Conservation (phyloP, 2,888 invertebrate species). For the Tipula vernalis region DNA sequence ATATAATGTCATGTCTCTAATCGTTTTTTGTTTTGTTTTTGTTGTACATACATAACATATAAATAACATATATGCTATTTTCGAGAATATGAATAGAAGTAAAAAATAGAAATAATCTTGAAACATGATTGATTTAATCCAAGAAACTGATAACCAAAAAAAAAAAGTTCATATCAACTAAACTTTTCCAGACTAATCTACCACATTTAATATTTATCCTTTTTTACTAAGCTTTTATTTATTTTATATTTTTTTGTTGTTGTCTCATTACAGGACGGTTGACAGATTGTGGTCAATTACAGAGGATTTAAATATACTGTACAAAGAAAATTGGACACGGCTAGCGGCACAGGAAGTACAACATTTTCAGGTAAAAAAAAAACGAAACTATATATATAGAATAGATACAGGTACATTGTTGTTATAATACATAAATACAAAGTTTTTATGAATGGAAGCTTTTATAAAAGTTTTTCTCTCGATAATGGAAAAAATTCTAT, state of each 20-base stretch:
- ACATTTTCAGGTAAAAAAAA: conserved; percentile 55
- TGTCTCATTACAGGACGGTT: conserved; percentile 47
- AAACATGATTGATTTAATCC: neutral
- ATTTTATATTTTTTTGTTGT: neutral
- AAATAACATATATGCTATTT: neutral
- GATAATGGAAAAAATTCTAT: too few species aligned
- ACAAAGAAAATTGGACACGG: conserved; percentile 84
- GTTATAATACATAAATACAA: too few species aligned
- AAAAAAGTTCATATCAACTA: neutral
- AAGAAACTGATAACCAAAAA: neutral
- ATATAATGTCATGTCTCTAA: neutral
- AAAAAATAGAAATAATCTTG: neutral
- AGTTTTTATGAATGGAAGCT: neutral
- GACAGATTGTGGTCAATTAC: conserved; percentile 77
- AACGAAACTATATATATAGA: neutral
- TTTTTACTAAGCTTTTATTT: neutral
- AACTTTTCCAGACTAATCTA: neutral
- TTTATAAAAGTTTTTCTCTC: too few species aligned
- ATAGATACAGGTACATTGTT: too few species aligned
- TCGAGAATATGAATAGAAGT: neutral
- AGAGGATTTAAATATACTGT: conserved; percentile 75
- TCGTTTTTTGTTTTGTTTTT: neutral
- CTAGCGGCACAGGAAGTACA: conserved; percentile 77
- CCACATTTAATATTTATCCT: neutral
- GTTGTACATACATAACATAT: neutral